Conservation (phyloP, 2,113 vertebrate species). For the Nibea albiflora region DNA sequence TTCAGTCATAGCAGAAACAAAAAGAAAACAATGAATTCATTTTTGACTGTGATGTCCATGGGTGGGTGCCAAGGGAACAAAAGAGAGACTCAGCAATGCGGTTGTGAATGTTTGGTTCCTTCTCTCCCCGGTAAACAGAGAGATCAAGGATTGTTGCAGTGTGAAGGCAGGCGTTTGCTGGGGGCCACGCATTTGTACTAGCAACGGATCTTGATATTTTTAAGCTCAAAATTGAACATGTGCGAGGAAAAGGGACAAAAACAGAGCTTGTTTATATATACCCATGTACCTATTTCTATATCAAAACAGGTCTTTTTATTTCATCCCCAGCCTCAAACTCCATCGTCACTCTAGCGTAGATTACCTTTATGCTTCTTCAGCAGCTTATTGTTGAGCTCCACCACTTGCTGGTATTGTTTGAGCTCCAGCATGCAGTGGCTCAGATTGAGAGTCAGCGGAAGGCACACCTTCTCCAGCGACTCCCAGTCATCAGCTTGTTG, state of each 20-base stretch:
- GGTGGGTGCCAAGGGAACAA: slow-evolving; percentile 50
- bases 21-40: slow-evolving; percentile 65
- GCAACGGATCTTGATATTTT: slow-evolving; percentile 36
- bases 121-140: slow-evolving; percentile 58
- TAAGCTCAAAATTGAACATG: slow-evolving; percentile 22
- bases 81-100: slow-evolving; percentile 44
- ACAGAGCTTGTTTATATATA: background rate
- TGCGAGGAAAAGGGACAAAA: background rate
- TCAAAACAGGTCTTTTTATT: background rate
- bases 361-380: slow-evolving; percentile 90
- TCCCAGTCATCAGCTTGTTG: slow-evolving; percentile 88
- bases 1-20: slow-evolving; percentile 61
- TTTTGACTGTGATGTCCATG: slow-evolving; percentile 67
- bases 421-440: slow-evolving; percentile 94
- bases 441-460: slow-evolving; percentile 92
- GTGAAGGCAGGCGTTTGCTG: slow-evolving; percentile 40
- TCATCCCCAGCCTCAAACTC: background rate
- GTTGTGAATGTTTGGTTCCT: slow-evolving; percentile 61
- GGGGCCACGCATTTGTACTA: slow-evolving; percentile 32
- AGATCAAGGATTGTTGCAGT: slow-evolving; percentile 50
- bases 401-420: slow-evolving; percentile 88
- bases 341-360: background rate
- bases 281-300: slow-evolving; percentile 13
- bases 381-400: slow-evolving; percentile 89
- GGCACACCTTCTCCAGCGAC: slow-evolving; percentile 91